phyloP scores from a whole-genome alignment of 2,797 vertebrate genomes.

The Knipowitschia caucasica region DNA sequence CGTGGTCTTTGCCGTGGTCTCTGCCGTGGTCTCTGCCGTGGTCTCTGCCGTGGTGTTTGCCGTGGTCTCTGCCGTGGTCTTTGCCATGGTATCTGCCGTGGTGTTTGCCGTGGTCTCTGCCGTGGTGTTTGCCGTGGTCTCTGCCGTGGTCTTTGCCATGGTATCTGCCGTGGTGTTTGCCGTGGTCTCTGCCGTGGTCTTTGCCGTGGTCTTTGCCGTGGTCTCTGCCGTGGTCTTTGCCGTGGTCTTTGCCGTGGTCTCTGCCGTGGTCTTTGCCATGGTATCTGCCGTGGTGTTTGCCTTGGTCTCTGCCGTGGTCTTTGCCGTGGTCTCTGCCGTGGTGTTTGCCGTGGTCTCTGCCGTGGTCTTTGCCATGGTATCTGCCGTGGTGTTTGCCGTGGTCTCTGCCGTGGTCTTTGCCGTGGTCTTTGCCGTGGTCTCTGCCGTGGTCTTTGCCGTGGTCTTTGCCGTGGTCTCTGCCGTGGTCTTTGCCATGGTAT shows the following conservation, averaged over 20 bases:
- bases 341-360: conserved; percentile 19
- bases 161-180: conserved; percentile 15
- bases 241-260: conserved; percentile 6
- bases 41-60: conserved; percentile 16
- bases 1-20: conserved; percentile 25
- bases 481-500: conserved; percentile 6
- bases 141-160: conserved; percentile 8
- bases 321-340: conserved; percentile 12
- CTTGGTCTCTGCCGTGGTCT: conserved; percentile 12
- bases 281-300: no score
- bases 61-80: conserved; percentile 12
- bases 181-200: conserved; percentile 12
- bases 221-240: conserved; percentile 29
- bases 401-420: conserved; percentile 17
- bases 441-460: conserved; percentile 13
- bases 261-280: conserved; percentile 20
- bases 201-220: conserved; percentile 12
- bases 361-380: conserved; percentile 6
- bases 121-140: conserved; percentile 24
- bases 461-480: conserved; percentile 20
- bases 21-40: conserved; percentile 9
- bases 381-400: conserved; percentile 19
- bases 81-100: conserved; percentile 12
- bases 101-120: conserved; percentile 10
- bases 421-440: conserved; percentile 12